phyloP scores from a whole-genome alignment of 2,888 invertebrate species.

The Andrena bicolor region DNA sequence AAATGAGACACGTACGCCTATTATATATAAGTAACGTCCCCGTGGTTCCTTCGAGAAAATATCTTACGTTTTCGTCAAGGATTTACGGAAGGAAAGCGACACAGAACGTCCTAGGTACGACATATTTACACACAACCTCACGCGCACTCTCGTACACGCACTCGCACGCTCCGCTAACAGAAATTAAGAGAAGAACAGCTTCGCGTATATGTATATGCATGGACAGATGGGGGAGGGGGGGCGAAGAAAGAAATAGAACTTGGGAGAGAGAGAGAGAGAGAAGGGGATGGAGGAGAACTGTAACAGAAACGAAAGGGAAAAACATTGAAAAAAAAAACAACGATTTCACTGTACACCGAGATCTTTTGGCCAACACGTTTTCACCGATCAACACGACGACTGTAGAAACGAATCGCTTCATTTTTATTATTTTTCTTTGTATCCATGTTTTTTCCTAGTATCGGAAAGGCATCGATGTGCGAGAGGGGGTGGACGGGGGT shows the following conservation, averaged over 20 bases:
- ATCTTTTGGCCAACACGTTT: slow-evolving; percentile 80
- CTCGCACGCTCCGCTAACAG: slow-evolving; percentile 17
- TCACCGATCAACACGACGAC: slow-evolving; percentile 66
- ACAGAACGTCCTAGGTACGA: slow-evolving; percentile 42
- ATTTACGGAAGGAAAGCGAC: slow-evolving; percentile 48
- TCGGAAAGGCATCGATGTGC: slow-evolving; percentile 37
- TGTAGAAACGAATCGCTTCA: slow-evolving; percentile 39
- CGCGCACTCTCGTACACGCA: slow-evolving; percentile 48
- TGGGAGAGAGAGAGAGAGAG: not conserved
- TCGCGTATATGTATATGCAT: slow-evolving; percentile 24
- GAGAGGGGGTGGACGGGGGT: not conserved
- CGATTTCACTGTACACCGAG: slow-evolving; percentile 82
- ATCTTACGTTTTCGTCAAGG: not conserved
- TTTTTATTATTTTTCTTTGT: slow-evolving; percentile 11
- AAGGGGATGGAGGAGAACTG: not conserved
- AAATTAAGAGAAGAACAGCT: not conserved
- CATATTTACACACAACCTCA: slow-evolving; percentile 65
- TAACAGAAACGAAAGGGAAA: slow-evolving; percentile 10
- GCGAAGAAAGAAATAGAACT: not conserved
- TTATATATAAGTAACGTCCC: slow-evolving; percentile 37
- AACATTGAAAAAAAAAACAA: slow-evolving; percentile 61
- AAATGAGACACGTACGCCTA: slow-evolving; percentile 17
- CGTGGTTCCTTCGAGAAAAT: slow-evolving; percentile 10
- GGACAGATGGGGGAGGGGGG: not conserved
- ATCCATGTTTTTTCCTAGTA: not conserved